These are phyloP conservation scores for Steinernema scapterisci DNA, from an alignment of 2,888 invertebrate species.

Conservation along the genomic window DNA sequence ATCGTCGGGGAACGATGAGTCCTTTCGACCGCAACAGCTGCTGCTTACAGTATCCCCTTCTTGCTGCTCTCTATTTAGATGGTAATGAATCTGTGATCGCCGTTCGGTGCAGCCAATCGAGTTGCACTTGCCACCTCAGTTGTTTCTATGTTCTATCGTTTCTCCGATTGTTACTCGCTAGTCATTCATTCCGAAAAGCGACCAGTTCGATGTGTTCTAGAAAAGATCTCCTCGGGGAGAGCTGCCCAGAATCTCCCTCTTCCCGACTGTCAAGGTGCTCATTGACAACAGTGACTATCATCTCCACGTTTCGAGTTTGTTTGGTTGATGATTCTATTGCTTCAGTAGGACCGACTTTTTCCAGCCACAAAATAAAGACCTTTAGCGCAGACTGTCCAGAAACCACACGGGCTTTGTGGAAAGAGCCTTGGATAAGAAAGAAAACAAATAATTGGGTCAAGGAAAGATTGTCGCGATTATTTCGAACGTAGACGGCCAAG, in stretches of 20 bases:
- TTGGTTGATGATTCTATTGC: background rate
- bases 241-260: background rate
- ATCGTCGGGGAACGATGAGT: background rate
- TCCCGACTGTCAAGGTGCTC: no score
- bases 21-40: background rate
- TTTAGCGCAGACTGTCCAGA: no score
- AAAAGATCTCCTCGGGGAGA: background rate
- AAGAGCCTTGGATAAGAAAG: no score
- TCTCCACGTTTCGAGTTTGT: background rate
- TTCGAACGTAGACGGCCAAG: no score
- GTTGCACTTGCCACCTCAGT: background rate
- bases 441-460: no score
- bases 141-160: background rate
- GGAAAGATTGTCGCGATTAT: no score
- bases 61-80: background rate
- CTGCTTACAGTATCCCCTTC: no score
- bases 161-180: background rate
- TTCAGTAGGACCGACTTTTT: background rate
- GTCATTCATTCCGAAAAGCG: background rate
- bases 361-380: background rate
- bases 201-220: background rate
- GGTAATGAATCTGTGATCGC: conserved; percentile 6
- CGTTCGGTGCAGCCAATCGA: background rate
- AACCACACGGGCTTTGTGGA: no score
- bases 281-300: no score